Evolutionary conservation across 2,888 invertebrate genomes (phyloP), one percentile per base, ranked within the genome.

Genomic region (Rhagium mordax): DNA sequence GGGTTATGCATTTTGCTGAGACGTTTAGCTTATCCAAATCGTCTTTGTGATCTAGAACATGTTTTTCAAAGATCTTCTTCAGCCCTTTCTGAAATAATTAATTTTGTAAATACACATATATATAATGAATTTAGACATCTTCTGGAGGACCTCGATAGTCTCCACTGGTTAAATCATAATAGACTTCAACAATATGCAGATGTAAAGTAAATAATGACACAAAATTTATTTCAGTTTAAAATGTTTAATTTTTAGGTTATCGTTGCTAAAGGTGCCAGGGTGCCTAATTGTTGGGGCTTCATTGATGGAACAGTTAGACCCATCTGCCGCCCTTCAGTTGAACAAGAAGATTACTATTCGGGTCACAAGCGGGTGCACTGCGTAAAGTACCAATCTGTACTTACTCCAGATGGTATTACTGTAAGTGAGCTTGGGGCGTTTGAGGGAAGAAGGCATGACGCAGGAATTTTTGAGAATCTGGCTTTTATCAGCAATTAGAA

Each of bases 301-400:
- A 60, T 60, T 18, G 60, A 60, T 60, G 60, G 60, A 8, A 60
- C 33, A 10, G 18, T 15, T 1, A 24, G 55, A 24, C n/a, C 41
- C 2, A 60, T 33, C 10, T 29, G 29, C 7, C 33, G 41, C 1
- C 18, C 41, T 10, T 33, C 60, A 1, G 18, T 15, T 16, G 10
- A 60, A 7, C 60, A 60, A 20, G 60, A 60, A 15, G 18, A 65
- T 0, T 53, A 51, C 27, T 65, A 53, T 29, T 65, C 65, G 5
- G 51, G 53, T 13, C 29, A 29, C 20, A 60, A 60, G 13, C 60
- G 24, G 4, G 6, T 20, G 18, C 51, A 51, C 18, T 51, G 10
- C 10, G 49, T 49, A 3, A 51, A 51, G 8, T 51, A 51, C 20
- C 51, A 20, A 6, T 41, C 7, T n/a, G 57, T 27, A 6, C 1